Evolutionary conservation across 1,140 invertebrate genomes (phyloP), one percentile per base, ranked within the genome.

Genomic region (Hycleus cichorii): DNA sequence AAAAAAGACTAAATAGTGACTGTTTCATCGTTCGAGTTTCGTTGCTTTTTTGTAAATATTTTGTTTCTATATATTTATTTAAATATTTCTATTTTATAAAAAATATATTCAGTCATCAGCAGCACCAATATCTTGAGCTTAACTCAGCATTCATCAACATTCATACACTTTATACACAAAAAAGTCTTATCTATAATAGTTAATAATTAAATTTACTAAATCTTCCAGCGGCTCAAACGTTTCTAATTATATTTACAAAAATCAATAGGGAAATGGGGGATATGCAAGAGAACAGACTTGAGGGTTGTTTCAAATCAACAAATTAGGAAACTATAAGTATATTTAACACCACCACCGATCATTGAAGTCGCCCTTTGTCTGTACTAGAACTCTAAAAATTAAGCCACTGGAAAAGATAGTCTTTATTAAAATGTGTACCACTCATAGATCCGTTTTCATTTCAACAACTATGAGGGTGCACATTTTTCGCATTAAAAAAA

Each of bases 381-480:
- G 57, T 32, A 32, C 2, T 32, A 7, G 32, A 32, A 32, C 7
- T 32, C 56, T 55, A 25, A 44, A 54, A 51, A 47, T 57, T 52
- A 60, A 73, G 72, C 72, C 72, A 68, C 51, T 70, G 72, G 70
- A 73, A 73, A 73, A 73, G 72, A 70, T 72, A 69, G 68, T 27
- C 11, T 42, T 10, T 42, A 42, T 27, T 49, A 49, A 62, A 64
- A 64, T 57, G 65, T 64, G 49, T 47, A 59, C 42, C 47, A 18
- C 18, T 52, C 18, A 40, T 54, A 45, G 47, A 26, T 47, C 47
- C 8, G 49, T 47, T 61, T 38, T 18, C 18, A 18, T 18, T 18
- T 18, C 18, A 18, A 27, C 39, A 24, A 44, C 24, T 43, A 60
- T 54, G 47, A 40, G 24, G 25, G 47, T 58, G 63, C 64, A 60